Base-by-base conservation (phyloP, 1,140 invertebrate genomes). In the Palaemon carinicauda region DNA sequence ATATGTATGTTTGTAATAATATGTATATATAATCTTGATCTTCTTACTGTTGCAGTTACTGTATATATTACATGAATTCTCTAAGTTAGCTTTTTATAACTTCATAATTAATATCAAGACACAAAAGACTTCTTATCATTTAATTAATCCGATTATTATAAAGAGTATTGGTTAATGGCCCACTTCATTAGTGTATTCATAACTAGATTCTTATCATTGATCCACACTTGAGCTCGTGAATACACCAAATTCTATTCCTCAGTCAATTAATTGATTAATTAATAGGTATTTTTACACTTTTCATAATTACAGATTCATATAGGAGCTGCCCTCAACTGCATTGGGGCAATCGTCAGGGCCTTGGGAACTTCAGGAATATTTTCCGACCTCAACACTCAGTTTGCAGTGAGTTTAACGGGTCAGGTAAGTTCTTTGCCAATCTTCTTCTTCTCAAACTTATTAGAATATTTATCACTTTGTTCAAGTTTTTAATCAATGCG, bases 291-390 rank as follows among this genome's bases (percentile, higher is more conserved):
- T 17, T 4, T 53, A 9, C 7, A 1, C 50, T 1, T 31, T 24
- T 74, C n/a, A n/a, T n/a, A n/a, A n/a, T n/a, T n/a, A n/a, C n/a
- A 84, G 82, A 84, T 84, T 4, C 82, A 84, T 17, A 84, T 84
- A 10, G 82, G 82, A 33, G 33, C 73, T 4, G 69, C 41, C 4
- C 73, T 84, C 7, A 84, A 84, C 73, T 77, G 82, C 56, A 3
- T 78, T 12, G 82, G 82, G 12, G 82, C 52, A n/a, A 31, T 84
- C 29, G 24, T 54, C 10, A 31, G 82, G 17, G 74, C 73, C 0
- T 5, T 78, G 17, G 51, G 73, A 31, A 78, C 73, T n/a, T 33
- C 73, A 0, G 82, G 73, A 19, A n/a, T 65, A 29, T 65, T 80
- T 54, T 14, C 41, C 19, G 14, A 1, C 33, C 52, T 12, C 12